Conservation (phyloP, 23 tunicate genomes). For the Trididemnum clinides region DNA sequence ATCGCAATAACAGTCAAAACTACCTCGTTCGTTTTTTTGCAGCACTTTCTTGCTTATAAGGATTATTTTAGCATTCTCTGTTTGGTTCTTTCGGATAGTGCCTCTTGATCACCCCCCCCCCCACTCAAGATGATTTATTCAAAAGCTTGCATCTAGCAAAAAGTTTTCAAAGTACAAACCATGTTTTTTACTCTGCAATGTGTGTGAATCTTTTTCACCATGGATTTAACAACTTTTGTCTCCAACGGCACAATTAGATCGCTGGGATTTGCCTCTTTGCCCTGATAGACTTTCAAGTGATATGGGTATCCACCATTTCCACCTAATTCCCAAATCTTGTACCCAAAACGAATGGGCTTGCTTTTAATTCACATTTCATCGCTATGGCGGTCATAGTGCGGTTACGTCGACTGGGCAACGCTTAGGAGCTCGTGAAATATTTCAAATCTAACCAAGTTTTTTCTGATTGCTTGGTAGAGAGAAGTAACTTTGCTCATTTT, state of each 20-base stretch:
- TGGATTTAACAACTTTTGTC: background rate
- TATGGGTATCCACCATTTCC: slow-evolving; percentile 8
- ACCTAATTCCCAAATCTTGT: background rate
- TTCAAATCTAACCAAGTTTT: background rate
- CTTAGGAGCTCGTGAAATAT: background rate
- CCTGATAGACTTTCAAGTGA: background rate
- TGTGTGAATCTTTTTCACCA: background rate
- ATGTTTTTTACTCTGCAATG: background rate
- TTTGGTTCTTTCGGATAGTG: background rate
- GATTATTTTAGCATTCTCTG: background rate
- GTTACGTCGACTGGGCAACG: background rate
- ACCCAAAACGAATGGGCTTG: background rate
- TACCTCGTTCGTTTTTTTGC: background rate
- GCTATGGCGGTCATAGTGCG: background rate
- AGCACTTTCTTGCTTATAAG: background rate
- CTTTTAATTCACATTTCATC: background rate
- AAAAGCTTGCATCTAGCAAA: background rate
- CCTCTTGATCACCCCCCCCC: background rate
- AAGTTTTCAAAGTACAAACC: background rate
- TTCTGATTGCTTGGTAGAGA: background rate
- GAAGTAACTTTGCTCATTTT: slow-evolving; percentile 1
- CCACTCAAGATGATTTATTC: background rate
- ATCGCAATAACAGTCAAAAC: background rate
- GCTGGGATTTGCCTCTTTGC: background rate
- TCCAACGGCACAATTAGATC: background rate